Evolutionary conservation across 1,140 invertebrate species (phyloP).

Genomic region (Brachionus koreanus): DNA sequence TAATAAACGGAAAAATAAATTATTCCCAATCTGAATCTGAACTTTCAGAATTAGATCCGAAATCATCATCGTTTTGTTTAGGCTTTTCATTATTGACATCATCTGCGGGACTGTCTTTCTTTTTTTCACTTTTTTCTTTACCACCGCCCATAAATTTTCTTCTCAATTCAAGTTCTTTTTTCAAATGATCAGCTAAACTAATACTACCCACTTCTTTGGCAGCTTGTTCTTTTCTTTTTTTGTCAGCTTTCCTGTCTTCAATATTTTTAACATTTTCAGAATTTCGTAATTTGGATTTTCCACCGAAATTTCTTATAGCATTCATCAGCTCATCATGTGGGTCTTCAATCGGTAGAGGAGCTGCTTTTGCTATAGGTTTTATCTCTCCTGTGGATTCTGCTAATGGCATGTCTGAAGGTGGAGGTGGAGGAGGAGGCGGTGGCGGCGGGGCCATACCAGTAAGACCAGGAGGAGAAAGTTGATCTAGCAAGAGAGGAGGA

Average conservation of each 20-base stretch:
- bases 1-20: background rate
- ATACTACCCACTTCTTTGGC: conserved; percentile 20
- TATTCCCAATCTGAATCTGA: background rate
- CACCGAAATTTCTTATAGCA: background rate
- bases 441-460: background rate
- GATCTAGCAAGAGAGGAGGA: background rate
- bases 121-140: conserved; percentile 6
- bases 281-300: background rate
- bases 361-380: background rate
- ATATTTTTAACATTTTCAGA: background rate
- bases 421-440: background rate
- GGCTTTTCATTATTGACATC: background rate
- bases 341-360: background rate
- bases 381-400: background rate
- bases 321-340: background rate
- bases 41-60: background rate
- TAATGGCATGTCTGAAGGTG: background rate
- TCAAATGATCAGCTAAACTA: conserved; percentile 23
- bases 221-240: conserved; percentile 29
- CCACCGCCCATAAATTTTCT: conserved; percentile 23
- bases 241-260: conserved; percentile 26
- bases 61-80: background rate
- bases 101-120: background rate
- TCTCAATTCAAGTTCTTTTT: background rate
- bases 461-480: background rate